A percentile compares a stretch with the other conserved stretches of the same genome.
phyloP scores from a whole-genome alignment of 2,113 vertebrate species.

The Sapajus apella region DNA sequence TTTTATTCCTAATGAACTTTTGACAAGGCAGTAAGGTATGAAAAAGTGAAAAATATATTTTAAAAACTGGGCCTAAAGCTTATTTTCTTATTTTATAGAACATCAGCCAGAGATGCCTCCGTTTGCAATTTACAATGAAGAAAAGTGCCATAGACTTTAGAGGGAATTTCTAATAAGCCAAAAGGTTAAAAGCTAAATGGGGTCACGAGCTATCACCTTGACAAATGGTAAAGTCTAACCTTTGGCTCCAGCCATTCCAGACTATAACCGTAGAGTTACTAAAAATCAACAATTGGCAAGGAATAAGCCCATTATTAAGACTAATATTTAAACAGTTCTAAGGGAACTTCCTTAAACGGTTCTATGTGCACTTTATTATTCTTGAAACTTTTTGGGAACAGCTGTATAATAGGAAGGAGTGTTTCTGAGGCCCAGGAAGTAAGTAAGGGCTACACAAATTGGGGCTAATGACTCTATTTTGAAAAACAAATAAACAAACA shows the following conservation, averaged over 20 bases:
- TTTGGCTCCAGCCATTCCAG: conserved; percentile 46
- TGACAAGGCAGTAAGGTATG: neutral
- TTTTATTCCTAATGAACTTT: neutral
- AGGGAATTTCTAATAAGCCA: neutral
- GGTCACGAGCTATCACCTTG: conserved; percentile 49
- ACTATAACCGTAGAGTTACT: conserved; percentile 21
- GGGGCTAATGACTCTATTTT: neutral
- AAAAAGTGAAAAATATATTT: neutral
- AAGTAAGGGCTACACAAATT: neutral
- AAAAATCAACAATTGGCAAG: conserved; percentile 49
- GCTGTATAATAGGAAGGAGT: neutral
- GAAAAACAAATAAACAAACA: neutral
- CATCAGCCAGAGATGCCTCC: neutral
- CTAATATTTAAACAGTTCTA: neutral
- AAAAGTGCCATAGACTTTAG: neutral
- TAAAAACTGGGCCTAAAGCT: neutral
- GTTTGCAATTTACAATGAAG: neutral
- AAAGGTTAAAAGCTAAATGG: conserved; percentile 37
- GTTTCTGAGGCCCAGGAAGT: neutral
- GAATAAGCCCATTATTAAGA: conserved; percentile 41
- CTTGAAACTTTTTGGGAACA: neutral
- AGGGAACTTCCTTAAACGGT: conserved; percentile 16
- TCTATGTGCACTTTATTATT: neutral
- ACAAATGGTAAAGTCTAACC: conserved; percentile 35
- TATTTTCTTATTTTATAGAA: neutral